Evolutionary conservation across 2,888 invertebrate species (phyloP).

Genomic region (Fragum whitleyi): DNA sequence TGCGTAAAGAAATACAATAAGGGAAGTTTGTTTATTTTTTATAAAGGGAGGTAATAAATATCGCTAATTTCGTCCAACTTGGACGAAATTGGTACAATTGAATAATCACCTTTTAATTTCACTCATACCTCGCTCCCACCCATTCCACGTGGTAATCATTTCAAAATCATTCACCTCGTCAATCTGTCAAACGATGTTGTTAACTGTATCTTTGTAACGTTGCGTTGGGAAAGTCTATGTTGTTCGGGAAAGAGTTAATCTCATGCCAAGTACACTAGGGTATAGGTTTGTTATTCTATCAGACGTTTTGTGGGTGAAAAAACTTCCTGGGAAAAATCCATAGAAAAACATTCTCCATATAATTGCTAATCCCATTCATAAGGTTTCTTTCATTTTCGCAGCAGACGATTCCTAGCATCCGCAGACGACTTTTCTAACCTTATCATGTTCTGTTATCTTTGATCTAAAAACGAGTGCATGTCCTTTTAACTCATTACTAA

Average conservation of each 20-base stretch:
- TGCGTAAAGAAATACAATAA: too few relatives aligned
- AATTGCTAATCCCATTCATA: constrained; percentile 22
- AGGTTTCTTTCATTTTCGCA: constrained; percentile 10
- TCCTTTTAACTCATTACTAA: neutral
- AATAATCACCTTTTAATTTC: too few relatives aligned
- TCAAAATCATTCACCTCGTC: too few relatives aligned
- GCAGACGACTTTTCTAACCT: constrained; percentile 25
- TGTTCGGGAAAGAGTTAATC: neutral
- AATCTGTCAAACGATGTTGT: too few relatives aligned
- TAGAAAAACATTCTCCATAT: neutral
- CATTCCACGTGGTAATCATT: too few relatives aligned
- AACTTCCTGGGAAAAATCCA: constrained; percentile 15
- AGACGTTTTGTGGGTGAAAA: neutral
- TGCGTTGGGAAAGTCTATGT: too few relatives aligned
- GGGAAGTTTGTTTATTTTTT: too few relatives aligned
- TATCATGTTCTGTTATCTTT: constrained; percentile 6
- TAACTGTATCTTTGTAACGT: too few relatives aligned
- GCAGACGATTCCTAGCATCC: neutral
- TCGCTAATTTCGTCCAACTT: too few relatives aligned
- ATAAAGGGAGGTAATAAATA: too few relatives aligned
- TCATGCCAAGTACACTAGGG: neutral
- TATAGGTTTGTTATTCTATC: neutral
- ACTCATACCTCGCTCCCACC: too few relatives aligned
- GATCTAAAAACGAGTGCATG: constrained; percentile 9
- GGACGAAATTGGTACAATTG: too few relatives aligned